Evolutionary conservation across 2,888 invertebrate species (phyloP).

Genomic region (Chaetogeoica ovagalla): DNA sequence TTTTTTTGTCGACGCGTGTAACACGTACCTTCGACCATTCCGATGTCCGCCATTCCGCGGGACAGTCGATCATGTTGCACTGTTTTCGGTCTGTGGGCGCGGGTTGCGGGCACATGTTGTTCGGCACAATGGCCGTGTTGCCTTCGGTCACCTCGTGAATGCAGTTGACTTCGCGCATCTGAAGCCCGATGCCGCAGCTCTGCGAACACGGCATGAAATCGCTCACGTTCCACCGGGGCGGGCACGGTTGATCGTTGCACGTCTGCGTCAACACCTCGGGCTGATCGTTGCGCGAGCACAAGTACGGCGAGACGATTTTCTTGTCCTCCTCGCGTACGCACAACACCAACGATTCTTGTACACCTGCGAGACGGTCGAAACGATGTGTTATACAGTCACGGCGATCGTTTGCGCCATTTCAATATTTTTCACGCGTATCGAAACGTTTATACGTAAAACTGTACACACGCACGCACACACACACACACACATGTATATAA

Average conservation of each 20-base stretch:
- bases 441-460: no score
- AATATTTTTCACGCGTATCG: neutral
- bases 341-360: constrained; percentile 82
- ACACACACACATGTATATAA: neutral
- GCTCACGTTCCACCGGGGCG: constrained; percentile 74
- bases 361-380: constrained; percentile 58
- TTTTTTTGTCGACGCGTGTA: no score
- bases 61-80: constrained; percentile 92
- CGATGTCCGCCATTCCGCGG: constrained; percentile 83
- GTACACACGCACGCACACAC: no score
- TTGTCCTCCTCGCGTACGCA: constrained; percentile 86
- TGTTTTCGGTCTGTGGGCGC: constrained; percentile 85
- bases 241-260: constrained; percentile 94
- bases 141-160: constrained; percentile 84
- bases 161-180: constrained; percentile 86
- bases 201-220: constrained; percentile 78
- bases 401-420: no score
- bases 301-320: constrained; percentile 82
- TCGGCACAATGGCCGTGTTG: constrained; percentile 89
- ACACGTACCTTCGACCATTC: constrained; percentile 71
- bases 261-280: constrained; percentile 86
- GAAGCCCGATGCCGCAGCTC: constrained; percentile 88
- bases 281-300: constrained; percentile 83
- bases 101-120: constrained; percentile 89
- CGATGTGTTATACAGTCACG: neutral